Conservation (phyloP, 2,797 vertebrate genomes). For the Pteropus rufus region DNA sequence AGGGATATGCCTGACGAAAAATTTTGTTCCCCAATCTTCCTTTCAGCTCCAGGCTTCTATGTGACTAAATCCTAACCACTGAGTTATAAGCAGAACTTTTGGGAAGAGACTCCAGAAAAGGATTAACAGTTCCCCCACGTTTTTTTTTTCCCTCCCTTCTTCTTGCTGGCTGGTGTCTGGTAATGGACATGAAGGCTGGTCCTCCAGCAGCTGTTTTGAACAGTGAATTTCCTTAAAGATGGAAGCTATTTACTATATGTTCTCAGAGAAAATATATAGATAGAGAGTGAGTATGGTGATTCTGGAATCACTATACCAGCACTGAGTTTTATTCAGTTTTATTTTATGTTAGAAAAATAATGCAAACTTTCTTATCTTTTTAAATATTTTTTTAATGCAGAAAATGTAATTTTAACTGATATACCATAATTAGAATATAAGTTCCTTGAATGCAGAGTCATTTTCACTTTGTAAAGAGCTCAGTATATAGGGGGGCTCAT, state of each 20-base stretch:
- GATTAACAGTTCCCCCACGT: background rate
- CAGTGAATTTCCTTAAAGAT: background rate
- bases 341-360: background rate
- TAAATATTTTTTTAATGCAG: background rate
- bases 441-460: background rate
- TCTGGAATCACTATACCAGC: background rate
- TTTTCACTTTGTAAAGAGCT: background rate
- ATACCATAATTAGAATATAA: background rate
- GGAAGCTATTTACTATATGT: background rate
- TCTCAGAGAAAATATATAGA: background rate
- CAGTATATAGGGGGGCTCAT: background rate
- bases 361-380: background rate
- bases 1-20: background rate
- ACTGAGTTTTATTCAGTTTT: background rate
- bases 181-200: background rate
- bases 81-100: background rate
- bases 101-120: background rate
- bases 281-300: background rate
- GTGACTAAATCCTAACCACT: background rate
- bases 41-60: background rate
- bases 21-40: background rate
- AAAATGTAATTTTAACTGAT: background rate
- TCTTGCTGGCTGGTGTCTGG: background rate
- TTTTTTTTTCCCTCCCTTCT: background rate
- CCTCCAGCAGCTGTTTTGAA: background rate